Evolutionary conservation across 2,113 vertebrate species (phyloP), one percentile per base, ranked within the genome.

Genomic region (Poeciliopsis retropinna): DNA sequence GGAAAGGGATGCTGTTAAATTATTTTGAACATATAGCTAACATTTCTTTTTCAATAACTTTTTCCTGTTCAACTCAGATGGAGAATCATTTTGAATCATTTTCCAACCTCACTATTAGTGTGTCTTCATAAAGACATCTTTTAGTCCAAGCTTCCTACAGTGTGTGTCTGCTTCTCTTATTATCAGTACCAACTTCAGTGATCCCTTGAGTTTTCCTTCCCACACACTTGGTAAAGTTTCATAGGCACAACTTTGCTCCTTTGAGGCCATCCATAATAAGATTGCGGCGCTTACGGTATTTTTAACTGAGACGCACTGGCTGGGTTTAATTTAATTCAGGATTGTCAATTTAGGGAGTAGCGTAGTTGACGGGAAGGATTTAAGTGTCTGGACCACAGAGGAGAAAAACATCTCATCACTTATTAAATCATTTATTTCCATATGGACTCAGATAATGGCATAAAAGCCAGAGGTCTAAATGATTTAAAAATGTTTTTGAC

Each of bases 391-490:
- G 73, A 30, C 39, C 73, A 71, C 28, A 54, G 70, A 70, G 57
- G 62, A 82, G 70, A 68, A 82, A 73, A 80, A 75, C 70, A 72
- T 75, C 65, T 81, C 60, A 73, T 75, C 60, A 30, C 64, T 85
- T 77, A 37, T 37, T 92, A 70, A 92, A 91, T 90, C 74, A 92
- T 92, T 87, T 65, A 91, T 78, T 72, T 79, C 27, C 61, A 82
- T 72, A 80, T 88, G 71, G 81, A 81, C 83, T 79, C 47, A 70
- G 64, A 86, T 88, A 85, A 85, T 82, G 54, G 82, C 37, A 76
- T 84, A 65, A 89, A 88, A 84, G 80, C 73, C 76, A 76, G 66
- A 1, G 27, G 34, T 70, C 71, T 88, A 73, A 93, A 93, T 92
- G 77, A 90, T 92, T 90, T 74, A 88, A 71, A 54, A 70, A 74